Base-by-base conservation (phyloP, 2,888 invertebrate genomes). In the Iselma pallidipennis region DNA sequence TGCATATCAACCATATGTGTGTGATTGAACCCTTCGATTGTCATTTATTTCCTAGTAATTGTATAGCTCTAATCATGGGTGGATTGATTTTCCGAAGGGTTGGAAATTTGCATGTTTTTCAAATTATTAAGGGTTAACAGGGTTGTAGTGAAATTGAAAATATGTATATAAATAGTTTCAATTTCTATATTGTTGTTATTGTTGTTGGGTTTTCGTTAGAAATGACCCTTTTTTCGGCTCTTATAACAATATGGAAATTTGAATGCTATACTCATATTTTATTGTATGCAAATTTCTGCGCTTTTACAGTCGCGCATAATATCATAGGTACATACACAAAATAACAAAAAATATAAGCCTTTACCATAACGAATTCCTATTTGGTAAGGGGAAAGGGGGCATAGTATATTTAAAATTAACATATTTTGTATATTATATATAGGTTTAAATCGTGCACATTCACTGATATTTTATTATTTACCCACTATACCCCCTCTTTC, bases 321-420 rank as follows among this genome's bases (percentile, higher is more conserved):
- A 37, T 37, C 16, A 37, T 16, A 16, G 37, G 19, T n/a, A n/a
- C n/a, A n/a, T n/a, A 37, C 16, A 37, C 16, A 33, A 33, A 33
- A 33, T 37, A 16, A 37, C n/a, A 37, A 37, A 14, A 37, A 16
- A 37, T 50, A 59, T 63, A 53, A 59, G 49, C 37, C 28, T 23
- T 21, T 28, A 26, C 57, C 54, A 76, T 78, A 78, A 78, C 78
- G 79, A 78, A 79, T 78, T 78, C 78, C 77, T 78, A 79, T 77
- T 76, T 5, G 16, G 6, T 16, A 16, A 16, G 6, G 6, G 16
- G 16, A 26, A 6, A 26, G 37, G 37, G 37, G 37, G 16, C n/a
- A n/a, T n/a, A n/a, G n/a, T n/a, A n/a, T n/a, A n/a, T n/a, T 74
- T 71, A 65, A 73, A 74, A 78, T 78, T 78, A 78, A 77, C 78